Percentiles rank a stretch among this genome's conserved stretches.
These are phyloP conservation scores for Chaetura pelagica DNA, from an alignment of 2,113 vertebrate genomes.

Conservation along the genomic window DNA sequence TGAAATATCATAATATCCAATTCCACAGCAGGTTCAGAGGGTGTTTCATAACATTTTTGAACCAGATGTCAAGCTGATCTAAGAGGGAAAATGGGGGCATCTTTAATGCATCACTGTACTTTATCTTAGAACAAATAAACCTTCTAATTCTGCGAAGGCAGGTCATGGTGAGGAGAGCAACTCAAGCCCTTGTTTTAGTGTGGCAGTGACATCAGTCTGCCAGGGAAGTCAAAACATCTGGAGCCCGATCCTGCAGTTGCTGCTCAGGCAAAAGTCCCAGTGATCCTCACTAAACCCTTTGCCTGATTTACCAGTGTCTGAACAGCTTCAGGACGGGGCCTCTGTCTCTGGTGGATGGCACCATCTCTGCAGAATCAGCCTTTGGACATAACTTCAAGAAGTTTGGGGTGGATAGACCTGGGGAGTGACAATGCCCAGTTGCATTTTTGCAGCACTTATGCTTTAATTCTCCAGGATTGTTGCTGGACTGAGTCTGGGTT, in stretches of 20 bases:
- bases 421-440: not conserved
- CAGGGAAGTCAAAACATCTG: conserved; percentile 43
- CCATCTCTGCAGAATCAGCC: accelerated
- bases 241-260: not conserved
- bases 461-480: not conserved
- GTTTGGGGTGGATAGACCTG: too few species aligned
- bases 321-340: not conserved
- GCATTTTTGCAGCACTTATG: accelerated
- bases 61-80: conserved; percentile 58
- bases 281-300: not conserved
- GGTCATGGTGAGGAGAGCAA: conserved; percentile 22
- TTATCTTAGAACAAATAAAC: conserved; percentile 70
- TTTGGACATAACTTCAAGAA: not conserved
- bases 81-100: conserved; percentile 12
- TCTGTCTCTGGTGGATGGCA: not conserved
- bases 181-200: conserved; percentile 13
- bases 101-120: conserved; percentile 14
- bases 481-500: not conserved
- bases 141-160: not conserved
- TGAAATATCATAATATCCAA: conserved; percentile 13
- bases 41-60: conserved; percentile 72
- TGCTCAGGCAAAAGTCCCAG: not conserved
- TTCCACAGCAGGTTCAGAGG: conserved; percentile 38
- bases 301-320: not conserved
- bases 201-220: conserved; percentile 10